Conservation (phyloP, 2,888 invertebrate genomes). For the Corythucha ciliata region DNA sequence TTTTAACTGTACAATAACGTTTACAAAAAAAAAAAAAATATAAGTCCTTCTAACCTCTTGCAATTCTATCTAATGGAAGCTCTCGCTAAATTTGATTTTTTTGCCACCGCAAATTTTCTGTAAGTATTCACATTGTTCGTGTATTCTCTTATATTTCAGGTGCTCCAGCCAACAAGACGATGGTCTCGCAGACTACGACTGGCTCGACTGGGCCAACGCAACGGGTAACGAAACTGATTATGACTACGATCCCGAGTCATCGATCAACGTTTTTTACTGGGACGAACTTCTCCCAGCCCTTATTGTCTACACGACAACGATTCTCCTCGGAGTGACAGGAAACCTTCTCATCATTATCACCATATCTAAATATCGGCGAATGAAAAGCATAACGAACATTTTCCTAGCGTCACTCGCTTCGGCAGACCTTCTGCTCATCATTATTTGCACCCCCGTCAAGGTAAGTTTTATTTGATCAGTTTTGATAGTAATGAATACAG, state of each 20-base stretch:
- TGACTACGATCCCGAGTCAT: slow-evolving; percentile 47
- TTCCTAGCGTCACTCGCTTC: slow-evolving; percentile 59
- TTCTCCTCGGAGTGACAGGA: slow-evolving; percentile 52
- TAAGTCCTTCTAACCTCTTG: no score
- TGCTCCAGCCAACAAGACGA: no score
- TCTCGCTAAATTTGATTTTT: no score
- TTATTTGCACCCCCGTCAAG: slow-evolving; percentile 63
- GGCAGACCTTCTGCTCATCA: slow-evolving; percentile 58
- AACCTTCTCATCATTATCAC: slow-evolving; percentile 50
- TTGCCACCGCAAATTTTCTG: no score
- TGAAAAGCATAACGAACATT: slow-evolving; percentile 56
- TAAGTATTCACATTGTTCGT: no score
- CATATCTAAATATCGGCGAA: slow-evolving; percentile 47
- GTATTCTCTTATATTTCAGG: no score
- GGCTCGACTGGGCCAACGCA: background rate
- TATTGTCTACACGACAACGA: slow-evolving; percentile 50
- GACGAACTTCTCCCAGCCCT: slow-evolving; percentile 49
- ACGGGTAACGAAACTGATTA: slow-evolving; percentile 35
- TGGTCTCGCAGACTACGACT: no score
- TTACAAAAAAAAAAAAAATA: no score
- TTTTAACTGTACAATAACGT: no score
- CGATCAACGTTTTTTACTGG: slow-evolving; percentile 46
- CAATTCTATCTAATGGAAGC: no score
- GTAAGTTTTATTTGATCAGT: slow-evolving; percentile 42
- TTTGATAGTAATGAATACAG: background rate